Conservation (phyloP, 1,140 invertebrate species). For the Hylaeus volcanicus region DNA sequence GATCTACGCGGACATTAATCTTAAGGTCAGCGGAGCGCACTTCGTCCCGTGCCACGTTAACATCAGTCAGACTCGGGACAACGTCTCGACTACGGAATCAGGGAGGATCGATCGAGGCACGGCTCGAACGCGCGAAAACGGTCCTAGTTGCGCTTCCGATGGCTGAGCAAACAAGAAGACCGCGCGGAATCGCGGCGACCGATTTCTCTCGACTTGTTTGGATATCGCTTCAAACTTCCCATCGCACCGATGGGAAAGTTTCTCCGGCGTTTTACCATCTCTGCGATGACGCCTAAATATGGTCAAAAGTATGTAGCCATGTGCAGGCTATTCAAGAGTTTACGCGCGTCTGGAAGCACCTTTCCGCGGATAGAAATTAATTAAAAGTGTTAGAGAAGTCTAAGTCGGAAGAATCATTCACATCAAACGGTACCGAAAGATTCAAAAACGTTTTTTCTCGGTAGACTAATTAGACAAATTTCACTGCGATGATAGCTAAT, state of each 20-base stretch:
- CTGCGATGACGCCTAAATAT: neutral
- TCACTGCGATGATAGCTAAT: too few relatives aligned
- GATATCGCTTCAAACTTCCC: conserved; percentile 55
- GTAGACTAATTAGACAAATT: too few relatives aligned
- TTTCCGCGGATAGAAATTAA: too few relatives aligned
- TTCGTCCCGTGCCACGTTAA: conserved; percentile 44
- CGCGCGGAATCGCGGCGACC: conserved; percentile 29
- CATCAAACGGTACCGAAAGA: too few relatives aligned
- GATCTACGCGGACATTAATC: conserved; percentile 49
- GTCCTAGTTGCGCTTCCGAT: conserved; percentile 28
- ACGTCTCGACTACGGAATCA: conserved; percentile 37
- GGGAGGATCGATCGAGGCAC: conserved; percentile 48
- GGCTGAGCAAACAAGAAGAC: conserved; percentile 49
- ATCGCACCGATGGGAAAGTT: conserved; percentile 21
- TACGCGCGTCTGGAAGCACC: too few relatives aligned
- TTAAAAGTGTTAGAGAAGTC: too few relatives aligned
- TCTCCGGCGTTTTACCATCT: neutral
- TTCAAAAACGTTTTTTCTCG: too few relatives aligned
- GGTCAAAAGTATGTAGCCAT: too few relatives aligned
- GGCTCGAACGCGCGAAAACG: conserved; percentile 11
- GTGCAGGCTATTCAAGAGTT: too few relatives aligned
- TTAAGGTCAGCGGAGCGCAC: conserved; percentile 30
- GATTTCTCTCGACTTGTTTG: conserved; percentile 50
- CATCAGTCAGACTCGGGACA: conserved; percentile 24
- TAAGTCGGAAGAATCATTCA: too few relatives aligned